A percentile compares a stretch with the other conserved stretches of the same genome.
These are phyloP conservation scores for Phrixothrix hirtus DNA, from an alignment of 2,888 invertebrate species.

Conservation along the genomic window DNA sequence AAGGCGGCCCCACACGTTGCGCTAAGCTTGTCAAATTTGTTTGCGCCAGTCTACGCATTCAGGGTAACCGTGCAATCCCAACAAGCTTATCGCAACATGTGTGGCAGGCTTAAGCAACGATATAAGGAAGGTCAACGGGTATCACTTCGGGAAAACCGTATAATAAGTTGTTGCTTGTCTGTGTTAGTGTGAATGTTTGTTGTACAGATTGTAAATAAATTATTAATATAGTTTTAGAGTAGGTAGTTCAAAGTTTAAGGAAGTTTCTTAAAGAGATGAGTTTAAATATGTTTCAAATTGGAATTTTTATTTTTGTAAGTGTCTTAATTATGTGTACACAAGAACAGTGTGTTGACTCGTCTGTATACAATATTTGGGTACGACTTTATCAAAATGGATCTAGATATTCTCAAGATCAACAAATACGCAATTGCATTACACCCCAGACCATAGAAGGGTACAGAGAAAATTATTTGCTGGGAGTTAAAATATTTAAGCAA, in stretches of 20 bases:
- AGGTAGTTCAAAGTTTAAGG: background rate
- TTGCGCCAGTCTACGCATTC: too few species aligned
- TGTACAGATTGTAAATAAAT: too few species aligned
- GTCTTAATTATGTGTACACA: background rate
- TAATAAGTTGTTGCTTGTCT: too few species aligned
- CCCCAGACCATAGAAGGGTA: background rate
- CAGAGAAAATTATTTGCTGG: background rate
- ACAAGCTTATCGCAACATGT: too few species aligned
- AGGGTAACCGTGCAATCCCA: too few species aligned
- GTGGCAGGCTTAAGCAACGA: too few species aligned
- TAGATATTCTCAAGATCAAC: background rate
- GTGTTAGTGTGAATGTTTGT: too few species aligned
- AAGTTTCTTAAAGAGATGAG: background rate
- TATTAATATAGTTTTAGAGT: too few species aligned
- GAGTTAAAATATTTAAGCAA: slow-evolving; percentile 1
- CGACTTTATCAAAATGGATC: background rate
- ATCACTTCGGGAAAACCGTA: too few species aligned
- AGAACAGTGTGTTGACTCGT: background rate
- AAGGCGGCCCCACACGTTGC: too few species aligned
- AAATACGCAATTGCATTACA: background rate
- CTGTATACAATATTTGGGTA: background rate
- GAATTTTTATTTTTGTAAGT: background rate
- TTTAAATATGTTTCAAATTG: background rate
- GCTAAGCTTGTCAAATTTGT: too few species aligned
- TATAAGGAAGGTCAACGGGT: too few species aligned